Conservation (phyloP, 2,888 invertebrate species). For the Orthosia cruda region DNA sequence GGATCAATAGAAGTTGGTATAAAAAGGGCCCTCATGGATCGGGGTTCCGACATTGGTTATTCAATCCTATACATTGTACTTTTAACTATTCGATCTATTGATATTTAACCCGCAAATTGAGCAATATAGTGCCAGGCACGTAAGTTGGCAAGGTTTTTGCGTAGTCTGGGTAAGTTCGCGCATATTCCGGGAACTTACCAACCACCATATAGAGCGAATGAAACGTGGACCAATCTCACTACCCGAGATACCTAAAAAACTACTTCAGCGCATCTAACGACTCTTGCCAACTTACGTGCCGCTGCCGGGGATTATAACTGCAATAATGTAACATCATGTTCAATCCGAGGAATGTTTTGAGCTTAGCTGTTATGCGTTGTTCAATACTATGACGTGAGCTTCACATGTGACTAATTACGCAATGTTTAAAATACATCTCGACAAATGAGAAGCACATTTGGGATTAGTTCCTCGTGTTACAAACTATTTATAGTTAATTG, state of each 20-base stretch:
- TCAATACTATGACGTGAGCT: slow-evolving; percentile 45
- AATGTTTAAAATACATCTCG: slow-evolving; percentile 65
- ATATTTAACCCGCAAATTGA: slow-evolving; percentile 71
- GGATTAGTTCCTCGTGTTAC: slow-evolving; percentile 65
- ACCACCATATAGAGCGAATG: too few relatives aligned
- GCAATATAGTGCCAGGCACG: too few relatives aligned
- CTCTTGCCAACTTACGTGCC: too few relatives aligned
- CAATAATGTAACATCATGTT: slow-evolving; percentile 21
- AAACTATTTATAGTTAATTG: slow-evolving; percentile 54
- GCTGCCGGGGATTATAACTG: too few relatives aligned
- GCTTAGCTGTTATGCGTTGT: slow-evolving; percentile 32
- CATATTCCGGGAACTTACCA: too few relatives aligned
- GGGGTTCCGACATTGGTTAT: slow-evolving; percentile 72
- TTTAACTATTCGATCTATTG: slow-evolving; percentile 73
- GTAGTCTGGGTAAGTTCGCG: too few relatives aligned
- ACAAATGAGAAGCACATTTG: slow-evolving; percentile 62
- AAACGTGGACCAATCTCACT: too few relatives aligned
- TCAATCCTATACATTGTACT: slow-evolving; percentile 65
- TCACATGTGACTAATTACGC: slow-evolving; percentile 72
- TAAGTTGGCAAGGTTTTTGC: too few relatives aligned
- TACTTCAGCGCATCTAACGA: too few relatives aligned
- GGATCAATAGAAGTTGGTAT: slow-evolving; percentile 70
- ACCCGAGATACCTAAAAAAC: too few relatives aligned
- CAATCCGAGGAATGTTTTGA: slow-evolving; percentile 41
- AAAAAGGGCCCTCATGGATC: slow-evolving; percentile 71